These are phyloP conservation scores for Papilio xuthus DNA, from an alignment of 1,140 invertebrate genomes.

Conservation along the genomic window DNA sequence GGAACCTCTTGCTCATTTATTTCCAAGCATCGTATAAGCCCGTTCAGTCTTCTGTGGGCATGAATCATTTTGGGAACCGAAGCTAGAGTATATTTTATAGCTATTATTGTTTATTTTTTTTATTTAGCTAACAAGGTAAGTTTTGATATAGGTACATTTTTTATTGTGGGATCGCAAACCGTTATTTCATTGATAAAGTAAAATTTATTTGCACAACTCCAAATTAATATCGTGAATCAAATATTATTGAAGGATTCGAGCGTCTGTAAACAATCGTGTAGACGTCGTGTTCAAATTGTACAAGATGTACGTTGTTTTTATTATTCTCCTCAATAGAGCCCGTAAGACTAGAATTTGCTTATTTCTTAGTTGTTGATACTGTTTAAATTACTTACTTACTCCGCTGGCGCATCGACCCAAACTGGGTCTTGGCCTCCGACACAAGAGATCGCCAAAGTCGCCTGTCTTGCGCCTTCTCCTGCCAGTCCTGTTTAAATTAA, in stretches of 20 bases:
- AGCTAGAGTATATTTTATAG: background rate
- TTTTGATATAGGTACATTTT: background rate
- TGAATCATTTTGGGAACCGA: background rate
- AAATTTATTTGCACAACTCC: background rate
- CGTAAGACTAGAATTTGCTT: background rate
- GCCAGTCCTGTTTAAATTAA: too few species aligned
- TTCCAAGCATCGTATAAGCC: background rate
- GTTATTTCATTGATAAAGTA: background rate
- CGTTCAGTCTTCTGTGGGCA: too few species aligned
- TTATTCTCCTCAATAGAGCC: background rate
- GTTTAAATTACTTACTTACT: too few species aligned
- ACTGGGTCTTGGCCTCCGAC: too few species aligned
- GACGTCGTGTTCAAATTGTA: background rate
- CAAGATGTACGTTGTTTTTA: background rate
- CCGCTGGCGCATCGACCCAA: too few species aligned
- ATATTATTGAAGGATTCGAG: background rate
- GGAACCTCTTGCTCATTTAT: background rate
- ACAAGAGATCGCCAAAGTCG: too few species aligned
- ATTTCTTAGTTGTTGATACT: background rate
- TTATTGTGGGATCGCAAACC: background rate
- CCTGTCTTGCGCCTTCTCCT: too few species aligned
- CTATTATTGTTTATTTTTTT: constrained; percentile 19
- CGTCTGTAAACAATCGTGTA: background rate
- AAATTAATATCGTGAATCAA: background rate
- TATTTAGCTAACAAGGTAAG: constrained; percentile 17